Conservation (phyloP, 1,140 invertebrate species). For the Scaptodrosophila lebanonensis region DNA sequence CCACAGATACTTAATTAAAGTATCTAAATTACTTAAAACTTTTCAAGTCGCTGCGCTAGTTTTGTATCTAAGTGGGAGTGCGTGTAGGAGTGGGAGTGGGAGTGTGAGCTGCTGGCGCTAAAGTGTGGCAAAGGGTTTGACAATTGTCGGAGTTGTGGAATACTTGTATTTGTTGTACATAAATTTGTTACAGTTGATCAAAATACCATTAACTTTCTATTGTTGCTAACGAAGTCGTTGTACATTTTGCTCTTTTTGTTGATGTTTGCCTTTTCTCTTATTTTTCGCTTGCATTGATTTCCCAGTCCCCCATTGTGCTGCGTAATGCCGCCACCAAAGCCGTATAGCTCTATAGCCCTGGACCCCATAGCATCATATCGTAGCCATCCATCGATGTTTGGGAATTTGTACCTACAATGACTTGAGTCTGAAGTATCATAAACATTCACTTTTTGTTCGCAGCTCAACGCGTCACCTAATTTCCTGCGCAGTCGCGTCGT, state of each 20-base stretch:
- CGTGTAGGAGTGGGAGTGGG: slow-evolving; percentile 24
- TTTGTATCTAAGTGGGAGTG: slow-evolving; percentile 4
- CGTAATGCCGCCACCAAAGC: slow-evolving; percentile 49
- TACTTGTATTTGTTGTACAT: too few relatives aligned
- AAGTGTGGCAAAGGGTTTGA: slow-evolving; percentile 17
- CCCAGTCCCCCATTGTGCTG: slow-evolving; percentile 24
- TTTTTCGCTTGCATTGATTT: slow-evolving; percentile 6
- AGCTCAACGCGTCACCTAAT: not conserved
- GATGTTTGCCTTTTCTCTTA: slow-evolving; percentile 34
- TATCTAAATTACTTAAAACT: slow-evolving; percentile 45
- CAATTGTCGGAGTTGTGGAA: too few relatives aligned
- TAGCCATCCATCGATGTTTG: slow-evolving; percentile 21
- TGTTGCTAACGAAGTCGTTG: not conserved
- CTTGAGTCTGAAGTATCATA: slow-evolving; percentile 61
- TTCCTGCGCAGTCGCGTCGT: slow-evolving; percentile 50
- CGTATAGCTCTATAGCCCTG: slow-evolving; percentile 2
- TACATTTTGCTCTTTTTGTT: slow-evolving; percentile 4
- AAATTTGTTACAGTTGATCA: not conserved
- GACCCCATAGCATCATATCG: too few relatives aligned
- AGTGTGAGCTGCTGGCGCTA: not conserved
- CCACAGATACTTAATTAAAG: slow-evolving; percentile 48
- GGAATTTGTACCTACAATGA: slow-evolving; percentile 53
- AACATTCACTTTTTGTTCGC: slow-evolving; percentile 62
- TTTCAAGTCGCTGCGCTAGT: not conserved
- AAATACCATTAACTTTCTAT: slow-evolving; percentile 57